Conservation (phyloP, 92 coral and sea anemone species). For the Zoanthus solanderi region DNA sequence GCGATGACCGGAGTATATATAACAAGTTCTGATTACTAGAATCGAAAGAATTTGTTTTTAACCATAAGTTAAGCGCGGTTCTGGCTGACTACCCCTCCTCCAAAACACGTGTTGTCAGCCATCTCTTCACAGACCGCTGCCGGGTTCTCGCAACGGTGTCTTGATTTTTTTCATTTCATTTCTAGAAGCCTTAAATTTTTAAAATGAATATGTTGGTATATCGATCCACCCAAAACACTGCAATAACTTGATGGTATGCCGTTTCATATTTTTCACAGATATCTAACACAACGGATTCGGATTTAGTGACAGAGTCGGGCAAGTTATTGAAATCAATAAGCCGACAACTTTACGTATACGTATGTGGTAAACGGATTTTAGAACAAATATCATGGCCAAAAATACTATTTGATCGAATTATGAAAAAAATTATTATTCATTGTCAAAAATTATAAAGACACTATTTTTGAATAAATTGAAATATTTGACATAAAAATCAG, state of each 20-base stretch:
- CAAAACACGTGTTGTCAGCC: slow-evolving; percentile 53
- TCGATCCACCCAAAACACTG: slow-evolving; percentile 8
- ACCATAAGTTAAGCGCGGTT: background rate
- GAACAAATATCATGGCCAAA: slow-evolving; percentile 1
- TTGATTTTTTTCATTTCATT: slow-evolving; percentile 1
- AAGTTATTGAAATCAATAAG: background rate
- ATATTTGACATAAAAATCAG: slow-evolving; percentile 16
- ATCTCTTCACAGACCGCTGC: slow-evolving; percentile 9
- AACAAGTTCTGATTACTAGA: background rate
- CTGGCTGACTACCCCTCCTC: slow-evolving; percentile 19
- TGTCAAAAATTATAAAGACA: slow-evolving; percentile 35
- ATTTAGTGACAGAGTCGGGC: slow-evolving; percentile 44
- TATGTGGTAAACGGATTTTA: background rate
- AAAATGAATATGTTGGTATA: background rate
- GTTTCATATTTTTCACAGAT: slow-evolving; percentile 27
- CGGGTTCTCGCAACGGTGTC: slow-evolving; percentile 7
- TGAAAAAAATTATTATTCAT: background rate
- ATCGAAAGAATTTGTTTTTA: background rate
- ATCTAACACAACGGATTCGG: slow-evolving; percentile 41
- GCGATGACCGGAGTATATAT: background rate
- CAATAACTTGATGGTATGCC: background rate
- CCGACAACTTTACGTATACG: slow-evolving; percentile 1
- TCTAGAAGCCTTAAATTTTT: background rate
- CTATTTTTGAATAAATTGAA: slow-evolving; percentile 10
- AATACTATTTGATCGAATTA: background rate